phyloP scores from a whole-genome alignment of 2,797 vertebrate species.

The Phaenicophaeus curvirostris region DNA sequence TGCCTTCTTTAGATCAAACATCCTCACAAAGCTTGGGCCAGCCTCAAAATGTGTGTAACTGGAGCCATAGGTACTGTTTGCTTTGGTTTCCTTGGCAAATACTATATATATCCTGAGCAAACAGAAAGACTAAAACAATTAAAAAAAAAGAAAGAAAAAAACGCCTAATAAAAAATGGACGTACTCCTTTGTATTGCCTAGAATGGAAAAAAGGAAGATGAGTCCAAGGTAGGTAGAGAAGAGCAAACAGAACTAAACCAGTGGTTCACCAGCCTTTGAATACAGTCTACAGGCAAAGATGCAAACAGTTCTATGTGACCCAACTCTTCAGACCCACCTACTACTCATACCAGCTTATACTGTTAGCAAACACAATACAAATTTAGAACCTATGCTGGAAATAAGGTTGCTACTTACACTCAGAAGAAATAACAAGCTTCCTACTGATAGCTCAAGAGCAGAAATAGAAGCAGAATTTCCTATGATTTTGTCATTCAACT shows the following conservation, averaged over 20 bases:
- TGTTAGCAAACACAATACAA: constrained; percentile 28
- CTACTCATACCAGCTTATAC: neutral
- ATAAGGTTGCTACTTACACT: constrained; percentile 16
- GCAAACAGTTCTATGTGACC: neutral
- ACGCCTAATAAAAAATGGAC: neutral
- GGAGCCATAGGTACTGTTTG: neutral
- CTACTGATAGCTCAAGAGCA: constrained; percentile 24
- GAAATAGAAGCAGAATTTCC: constrained; percentile 54
- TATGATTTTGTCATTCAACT: constrained; percentile 56
- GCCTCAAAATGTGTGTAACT: neutral
- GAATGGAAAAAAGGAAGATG: neutral
- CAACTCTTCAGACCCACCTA: neutral
- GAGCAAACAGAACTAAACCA: neutral
- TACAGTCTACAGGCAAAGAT: neutral
- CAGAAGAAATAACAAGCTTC: constrained; percentile 30
- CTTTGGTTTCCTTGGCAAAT: neutral
- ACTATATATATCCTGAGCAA: neutral
- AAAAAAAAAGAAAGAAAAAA: neutral
- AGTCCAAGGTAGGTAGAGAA: neutral
- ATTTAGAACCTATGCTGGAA: constrained; percentile 31
- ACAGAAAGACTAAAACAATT: neutral
- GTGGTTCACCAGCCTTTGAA: neutral
- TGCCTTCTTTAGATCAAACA: neutral
- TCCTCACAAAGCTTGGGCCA: neutral
- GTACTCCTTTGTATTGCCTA: neutral